Evolutionary conservation across 1,140 invertebrate species (phyloP).

Genomic region (Neodiprion virginianus): DNA sequence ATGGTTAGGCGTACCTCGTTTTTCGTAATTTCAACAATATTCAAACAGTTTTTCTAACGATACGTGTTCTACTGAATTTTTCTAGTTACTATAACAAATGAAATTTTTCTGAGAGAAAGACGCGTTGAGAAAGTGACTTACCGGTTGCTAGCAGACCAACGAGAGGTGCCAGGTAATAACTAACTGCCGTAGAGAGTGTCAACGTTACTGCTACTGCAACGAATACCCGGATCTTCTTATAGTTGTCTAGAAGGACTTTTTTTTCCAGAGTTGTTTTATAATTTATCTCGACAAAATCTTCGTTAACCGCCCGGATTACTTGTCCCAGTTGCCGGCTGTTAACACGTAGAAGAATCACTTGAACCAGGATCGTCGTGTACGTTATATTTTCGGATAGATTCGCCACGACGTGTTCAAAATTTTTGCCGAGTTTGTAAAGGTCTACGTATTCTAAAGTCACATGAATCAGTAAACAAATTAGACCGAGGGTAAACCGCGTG

Average conservation of each 20-base stretch:
- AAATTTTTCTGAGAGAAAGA: not conserved
- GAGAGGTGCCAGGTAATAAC: slow-evolving; percentile 18
- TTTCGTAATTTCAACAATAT: too few species aligned
- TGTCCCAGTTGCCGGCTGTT: slow-evolving; percentile 6
- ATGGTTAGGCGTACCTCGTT: too few species aligned
- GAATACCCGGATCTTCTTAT: slow-evolving; percentile 11
- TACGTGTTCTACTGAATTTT: too few species aligned
- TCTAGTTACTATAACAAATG: too few species aligned
- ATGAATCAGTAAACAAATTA: slow-evolving; percentile 15
- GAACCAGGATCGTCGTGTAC: slow-evolving; percentile 20
- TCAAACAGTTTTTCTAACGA: too few species aligned
- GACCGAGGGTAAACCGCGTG: slow-evolving; percentile 14
- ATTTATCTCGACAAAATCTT: slow-evolving; percentile 7
- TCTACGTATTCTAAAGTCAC: slow-evolving; percentile 16
- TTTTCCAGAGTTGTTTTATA: slow-evolving; percentile 16
- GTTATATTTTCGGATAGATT: slow-evolving; percentile 23
- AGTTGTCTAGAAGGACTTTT: slow-evolving; percentile 28
- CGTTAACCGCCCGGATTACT: slow-evolving; percentile 1
- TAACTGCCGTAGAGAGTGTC: slow-evolving; percentile 9
- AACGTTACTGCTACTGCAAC: slow-evolving; percentile 11
- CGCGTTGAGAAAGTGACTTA: not conserved
- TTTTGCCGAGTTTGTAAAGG: slow-evolving; percentile 21
- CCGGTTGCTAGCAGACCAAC: slow-evolving; percentile 16
- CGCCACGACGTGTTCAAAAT: slow-evolving; percentile 19
- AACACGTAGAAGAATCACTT: slow-evolving; percentile 24